phyloP scores from a whole-genome alignment of 2,113 vertebrate genomes.

The Odocoileus hemionus region DNA sequence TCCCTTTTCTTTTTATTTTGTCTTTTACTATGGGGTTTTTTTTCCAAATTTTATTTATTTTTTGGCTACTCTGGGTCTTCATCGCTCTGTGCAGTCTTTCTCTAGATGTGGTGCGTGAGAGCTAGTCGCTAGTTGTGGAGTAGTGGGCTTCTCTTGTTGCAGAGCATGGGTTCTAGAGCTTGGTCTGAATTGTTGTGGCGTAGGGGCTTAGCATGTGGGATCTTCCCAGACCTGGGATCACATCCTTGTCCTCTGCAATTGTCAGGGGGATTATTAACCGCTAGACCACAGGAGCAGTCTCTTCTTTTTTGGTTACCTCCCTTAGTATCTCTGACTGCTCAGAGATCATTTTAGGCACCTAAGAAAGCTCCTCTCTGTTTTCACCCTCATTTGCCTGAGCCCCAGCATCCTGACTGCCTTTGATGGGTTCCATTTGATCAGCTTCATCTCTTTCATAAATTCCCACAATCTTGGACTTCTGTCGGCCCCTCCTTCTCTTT shows the following conservation, averaged over 20 bases:
- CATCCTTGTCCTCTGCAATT: neutral
- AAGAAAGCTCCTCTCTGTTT: neutral
- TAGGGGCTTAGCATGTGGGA: neutral
- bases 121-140: neutral
- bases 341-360: neutral
- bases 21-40: neutral
- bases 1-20: neutral
- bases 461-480: neutral
- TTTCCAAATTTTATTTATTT: neutral
- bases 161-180: neutral
- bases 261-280: neutral
- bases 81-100: neutral
- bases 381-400: neutral
- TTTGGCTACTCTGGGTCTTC: neutral
- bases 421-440: neutral
- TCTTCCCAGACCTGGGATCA: neutral
- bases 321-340: neutral
- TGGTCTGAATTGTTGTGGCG: neutral
- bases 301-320: neutral
- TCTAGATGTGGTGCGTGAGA: neutral
- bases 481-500: neutral
- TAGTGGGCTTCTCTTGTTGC: neutral
- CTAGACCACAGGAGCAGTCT: neutral
- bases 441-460: neutral
- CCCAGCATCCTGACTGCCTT: neutral